Conservation (phyloP, 2,888 invertebrate genomes). For the Elysia crispata region DNA sequence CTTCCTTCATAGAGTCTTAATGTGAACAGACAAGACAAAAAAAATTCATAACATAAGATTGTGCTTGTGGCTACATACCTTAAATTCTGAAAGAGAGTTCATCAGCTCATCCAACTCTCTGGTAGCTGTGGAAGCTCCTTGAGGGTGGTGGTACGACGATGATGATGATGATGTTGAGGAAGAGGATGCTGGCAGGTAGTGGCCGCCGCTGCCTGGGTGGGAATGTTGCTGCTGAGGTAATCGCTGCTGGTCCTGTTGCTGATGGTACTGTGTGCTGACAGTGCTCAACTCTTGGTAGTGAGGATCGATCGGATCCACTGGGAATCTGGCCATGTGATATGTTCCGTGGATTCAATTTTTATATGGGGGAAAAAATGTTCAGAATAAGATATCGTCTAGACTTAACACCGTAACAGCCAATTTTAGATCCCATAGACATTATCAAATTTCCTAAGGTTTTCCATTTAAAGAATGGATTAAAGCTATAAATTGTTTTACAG, state of each 20-base stretch:
- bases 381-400: too few relatives aligned
- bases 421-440: too few relatives aligned
- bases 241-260: conserved; percentile 37
- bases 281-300: conserved; percentile 50
- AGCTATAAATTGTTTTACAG: too few relatives aligned
- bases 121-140: conserved; percentile 90
- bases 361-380: too few relatives aligned
- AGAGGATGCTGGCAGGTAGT: conserved; percentile 3
- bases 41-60: not conserved
- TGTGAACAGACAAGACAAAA: not conserved
- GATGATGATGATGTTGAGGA: conserved; percentile 38
- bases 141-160: conserved; percentile 50
- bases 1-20: too few relatives aligned
- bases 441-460: too few relatives aligned
- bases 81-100: conserved; percentile 96
- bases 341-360: too few relatives aligned
- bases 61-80: conserved; percentile 81
- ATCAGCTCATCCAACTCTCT: conserved; percentile 96
- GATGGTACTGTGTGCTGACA: conserved; percentile 47
- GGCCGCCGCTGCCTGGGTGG: not conserved
- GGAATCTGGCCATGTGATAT: not conserved
- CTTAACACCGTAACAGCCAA: too few relatives aligned
- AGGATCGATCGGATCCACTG: conserved; percentile 39
- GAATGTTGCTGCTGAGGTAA: conserved; percentile 9
- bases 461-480: too few relatives aligned